Percentiles rank a stretch among this genome's conserved stretches.
Evolutionary conservation across 2,797 vertebrate genomes (phyloP).

Genomic region (Erethizon dorsatum): DNA sequence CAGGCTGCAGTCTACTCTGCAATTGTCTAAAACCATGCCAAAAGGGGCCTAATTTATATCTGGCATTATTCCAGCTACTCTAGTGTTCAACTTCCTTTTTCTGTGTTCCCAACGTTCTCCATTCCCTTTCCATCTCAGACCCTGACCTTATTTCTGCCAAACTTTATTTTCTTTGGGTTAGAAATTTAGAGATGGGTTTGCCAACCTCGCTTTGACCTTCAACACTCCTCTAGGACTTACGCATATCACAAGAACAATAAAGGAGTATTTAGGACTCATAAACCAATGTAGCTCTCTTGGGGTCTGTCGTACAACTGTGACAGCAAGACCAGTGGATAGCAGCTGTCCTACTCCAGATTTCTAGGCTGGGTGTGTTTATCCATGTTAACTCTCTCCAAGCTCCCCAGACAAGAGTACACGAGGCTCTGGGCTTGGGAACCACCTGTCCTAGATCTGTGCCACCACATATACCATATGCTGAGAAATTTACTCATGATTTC

Average conservation of each 20-base stretch:
- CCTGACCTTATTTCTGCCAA: slow-evolving; percentile 3
- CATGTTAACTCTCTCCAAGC: neutral
- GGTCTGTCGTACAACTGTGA: neutral
- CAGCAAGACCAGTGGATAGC: neutral
- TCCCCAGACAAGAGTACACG: neutral
- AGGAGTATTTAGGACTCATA: neutral
- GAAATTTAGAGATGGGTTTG: neutral
- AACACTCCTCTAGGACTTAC: neutral
- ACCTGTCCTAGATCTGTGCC: neutral
- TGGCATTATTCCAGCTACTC: neutral
- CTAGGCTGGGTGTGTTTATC: neutral
- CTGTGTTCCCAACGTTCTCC: slow-evolving; percentile 6
- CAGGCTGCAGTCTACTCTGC: neutral
- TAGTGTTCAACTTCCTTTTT: neutral
- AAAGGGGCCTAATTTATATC: neutral
- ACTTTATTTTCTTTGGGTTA: neutral
- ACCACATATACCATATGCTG: neutral
- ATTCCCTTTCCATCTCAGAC: neutral
- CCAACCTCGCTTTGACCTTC: slow-evolving; percentile 9
- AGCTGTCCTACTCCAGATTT: neutral
- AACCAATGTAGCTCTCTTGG: neutral
- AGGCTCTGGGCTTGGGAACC: neutral
- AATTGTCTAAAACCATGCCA: neutral
- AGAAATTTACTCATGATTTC: neutral
- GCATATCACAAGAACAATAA: neutral